Evolutionary conservation across 23 tunicate species (phyloP).

Genomic region (Halocynthia aurantium): DNA sequence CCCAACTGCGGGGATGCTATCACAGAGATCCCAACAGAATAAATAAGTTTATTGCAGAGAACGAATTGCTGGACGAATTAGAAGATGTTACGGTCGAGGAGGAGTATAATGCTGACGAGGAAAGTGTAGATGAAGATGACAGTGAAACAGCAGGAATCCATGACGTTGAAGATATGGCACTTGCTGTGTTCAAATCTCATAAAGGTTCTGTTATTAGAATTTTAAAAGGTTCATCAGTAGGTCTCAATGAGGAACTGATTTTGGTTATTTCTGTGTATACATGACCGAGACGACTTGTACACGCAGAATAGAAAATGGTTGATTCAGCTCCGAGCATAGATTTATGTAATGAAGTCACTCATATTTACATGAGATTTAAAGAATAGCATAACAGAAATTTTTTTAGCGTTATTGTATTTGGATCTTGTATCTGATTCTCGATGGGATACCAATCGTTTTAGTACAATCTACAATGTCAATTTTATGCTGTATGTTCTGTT

Average conservation of each 20-base stretch:
- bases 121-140: conserved; percentile 11
- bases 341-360: too few species aligned
- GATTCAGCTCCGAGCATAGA: too few species aligned
- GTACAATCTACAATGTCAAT: not conserved
- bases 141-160: conserved; percentile 11
- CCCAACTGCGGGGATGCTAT: too few species aligned
- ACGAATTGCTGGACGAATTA: not conserved
- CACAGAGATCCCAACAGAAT: too few species aligned
- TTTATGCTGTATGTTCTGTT: not conserved
- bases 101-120: conserved; percentile 44
- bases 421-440: too few species aligned
- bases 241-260: not conserved
- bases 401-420: too few species aligned
- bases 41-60: too few species aligned
- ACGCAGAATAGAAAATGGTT: too few species aligned
- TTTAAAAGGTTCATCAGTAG: not conserved
- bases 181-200: conserved; percentile 29
- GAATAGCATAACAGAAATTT: too few species aligned
- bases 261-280: too few species aligned
- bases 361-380: not conserved
- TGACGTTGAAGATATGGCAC: conserved; percentile 37
- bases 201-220: conserved; percentile 25
- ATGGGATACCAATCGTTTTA: not conserved
- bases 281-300: too few species aligned
- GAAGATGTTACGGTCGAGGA: conserved; percentile 26